A percentile compares a stretch with the other conserved stretches of the same genome.
These are phyloP conservation scores for Vulpes ferrilata DNA, from an alignment of 2,113 vertebrate genomes.

Conservation along the genomic window DNA sequence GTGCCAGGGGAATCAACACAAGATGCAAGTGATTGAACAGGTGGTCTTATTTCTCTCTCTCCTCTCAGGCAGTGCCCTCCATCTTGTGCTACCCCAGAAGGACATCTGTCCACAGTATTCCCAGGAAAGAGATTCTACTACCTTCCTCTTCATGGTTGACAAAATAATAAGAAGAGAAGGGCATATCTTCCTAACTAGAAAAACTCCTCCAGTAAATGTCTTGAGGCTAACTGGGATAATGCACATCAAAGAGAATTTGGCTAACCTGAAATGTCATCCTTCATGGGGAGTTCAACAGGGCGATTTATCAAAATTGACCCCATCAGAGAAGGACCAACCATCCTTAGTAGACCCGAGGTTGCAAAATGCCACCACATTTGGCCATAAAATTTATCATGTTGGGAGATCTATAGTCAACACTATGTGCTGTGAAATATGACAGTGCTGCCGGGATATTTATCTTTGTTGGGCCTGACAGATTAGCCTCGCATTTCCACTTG, in stretches of 20 bases:
- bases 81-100: not conserved
- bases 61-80: not conserved
- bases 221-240: constrained; percentile 65
- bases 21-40: not conserved
- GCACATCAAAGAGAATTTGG: constrained; percentile 67
- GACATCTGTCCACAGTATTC: not conserved
- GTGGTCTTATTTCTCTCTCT: not conserved
- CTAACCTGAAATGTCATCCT: constrained; percentile 81
- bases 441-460: constrained; percentile 82
- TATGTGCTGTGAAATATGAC: constrained; percentile 77
- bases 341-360: constrained; percentile 82
- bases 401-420: constrained; percentile 77
- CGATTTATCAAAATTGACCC: constrained; percentile 86
- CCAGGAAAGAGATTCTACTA: constrained; percentile 16
- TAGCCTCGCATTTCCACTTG: constrained; percentile 76
- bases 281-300: constrained; percentile 74
- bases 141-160: not conserved
- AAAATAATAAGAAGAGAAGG: constrained; percentile 44
- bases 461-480: constrained; percentile 86
- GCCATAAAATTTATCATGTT: constrained; percentile 87
- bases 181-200: constrained; percentile 47
- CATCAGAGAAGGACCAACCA: constrained; percentile 82
- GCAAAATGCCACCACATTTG: constrained; percentile 84
- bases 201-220: constrained; percentile 49
- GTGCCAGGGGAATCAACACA: not conserved